Evolutionary conservation across 1,140 invertebrate species (phyloP), one percentile per base, ranked within the genome.

Genomic region (Homarus americanus): DNA sequence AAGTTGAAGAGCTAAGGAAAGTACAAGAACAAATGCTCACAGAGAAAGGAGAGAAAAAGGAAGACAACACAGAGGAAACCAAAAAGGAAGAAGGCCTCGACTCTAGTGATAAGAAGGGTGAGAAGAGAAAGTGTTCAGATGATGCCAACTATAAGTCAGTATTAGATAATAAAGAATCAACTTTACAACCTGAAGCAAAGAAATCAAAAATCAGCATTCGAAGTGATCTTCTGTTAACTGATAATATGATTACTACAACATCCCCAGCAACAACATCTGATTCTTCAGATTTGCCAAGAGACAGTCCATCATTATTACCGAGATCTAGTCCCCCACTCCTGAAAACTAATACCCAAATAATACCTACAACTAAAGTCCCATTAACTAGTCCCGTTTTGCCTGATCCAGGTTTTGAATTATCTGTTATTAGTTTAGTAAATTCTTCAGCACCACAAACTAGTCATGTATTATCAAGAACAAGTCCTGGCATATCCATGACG

Each of bases 1-100:
- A 91, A 82, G 82, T 91, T 44, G 82, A 91, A 73, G 86, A 85
- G 32, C 53, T 91, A 0, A 34, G 83, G n/a, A 91, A 91, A 53
- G 63, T 85, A 44, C 89, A 91, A 28, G 89, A 91, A 80, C 36
- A 69, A 32, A 91, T 91, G 89, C 75, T 91, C 1, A 85, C 89
- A n/a, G 89, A 72, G 38, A 85, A 91, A 73, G 83, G 66, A 58
- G 89, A 91, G 9, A 91, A 79, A 28, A 79, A 78, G 28, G 83
- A 86, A 12, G 82, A 91, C 10, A 34, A 2, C 36, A 58, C 34
- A 76, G 58, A 69, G 32, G 75, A 91, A 44, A 40, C 28, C 38
- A 76, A 17, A 41, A 75, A 20, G 40, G 72, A 41, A 40, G 82
- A 83, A 41, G 66, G 24, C 38, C 2, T 38, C 34, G 1, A 20